phyloP scores from a whole-genome alignment of 92 coral and sea anemone species.

The Scolanthus callimorphus region DNA sequence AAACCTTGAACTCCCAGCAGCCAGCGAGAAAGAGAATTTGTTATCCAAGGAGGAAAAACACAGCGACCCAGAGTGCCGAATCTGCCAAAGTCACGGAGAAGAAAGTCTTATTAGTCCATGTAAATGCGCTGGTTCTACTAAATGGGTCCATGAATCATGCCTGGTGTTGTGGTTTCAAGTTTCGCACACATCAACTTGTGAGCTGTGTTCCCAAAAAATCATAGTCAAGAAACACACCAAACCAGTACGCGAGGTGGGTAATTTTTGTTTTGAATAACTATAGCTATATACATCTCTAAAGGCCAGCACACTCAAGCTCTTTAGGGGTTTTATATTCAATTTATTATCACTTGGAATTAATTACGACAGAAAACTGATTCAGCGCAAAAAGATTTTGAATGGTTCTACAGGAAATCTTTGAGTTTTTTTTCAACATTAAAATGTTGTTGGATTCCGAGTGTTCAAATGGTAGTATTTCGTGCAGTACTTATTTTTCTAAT shows the following conservation, averaged over 20 bases:
- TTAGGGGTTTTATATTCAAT: too few species aligned
- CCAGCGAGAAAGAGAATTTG: not conserved
- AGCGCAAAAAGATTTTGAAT: too few species aligned
- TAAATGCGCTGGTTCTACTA: slow-evolving; percentile 84
- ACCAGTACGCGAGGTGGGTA: slow-evolving; percentile 82
- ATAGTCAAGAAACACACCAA: slow-evolving; percentile 71
- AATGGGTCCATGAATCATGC: slow-evolving; percentile 94
- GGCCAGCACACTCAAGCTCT: too few species aligned
- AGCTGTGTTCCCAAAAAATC: slow-evolving; percentile 76
- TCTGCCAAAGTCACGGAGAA: slow-evolving; percentile 72
- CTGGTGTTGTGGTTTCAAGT: slow-evolving; percentile 89
- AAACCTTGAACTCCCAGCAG: not conserved
- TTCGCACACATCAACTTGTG: slow-evolving; percentile 79
- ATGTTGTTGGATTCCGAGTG: too few species aligned
- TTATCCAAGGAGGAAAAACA: not conserved
- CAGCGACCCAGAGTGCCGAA: slow-evolving; percentile 72
- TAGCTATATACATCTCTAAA: too few species aligned
- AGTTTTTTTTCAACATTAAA: too few species aligned
- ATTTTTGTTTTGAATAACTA: not conserved
- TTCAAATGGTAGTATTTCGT: too few species aligned
- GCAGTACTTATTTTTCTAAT: too few species aligned
- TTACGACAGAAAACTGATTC: too few species aligned
- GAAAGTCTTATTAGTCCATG: slow-evolving; percentile 86
- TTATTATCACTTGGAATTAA: too few species aligned
- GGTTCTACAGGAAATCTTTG: too few species aligned